These are phyloP conservation scores for Myzus persicae DNA, from an alignment of 1,140 invertebrate genomes.

Conservation along the genomic window DNA sequence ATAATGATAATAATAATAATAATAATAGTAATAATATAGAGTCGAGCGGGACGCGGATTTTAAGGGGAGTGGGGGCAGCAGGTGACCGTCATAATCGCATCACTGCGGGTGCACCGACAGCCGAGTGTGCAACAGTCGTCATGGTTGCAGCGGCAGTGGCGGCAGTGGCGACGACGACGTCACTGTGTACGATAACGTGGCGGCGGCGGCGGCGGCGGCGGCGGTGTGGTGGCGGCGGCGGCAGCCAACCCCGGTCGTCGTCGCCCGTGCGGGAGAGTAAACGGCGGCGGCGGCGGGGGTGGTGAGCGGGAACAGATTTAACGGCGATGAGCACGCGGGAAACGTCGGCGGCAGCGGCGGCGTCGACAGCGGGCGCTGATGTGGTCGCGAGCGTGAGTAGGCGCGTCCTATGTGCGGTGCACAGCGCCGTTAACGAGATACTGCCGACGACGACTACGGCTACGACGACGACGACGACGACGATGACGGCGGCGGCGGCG, in stretches of 20 bases:
- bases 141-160: constrained; percentile 39
- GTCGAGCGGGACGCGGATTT: not conserved
- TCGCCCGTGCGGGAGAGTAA: not conserved
- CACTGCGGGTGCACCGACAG: not conserved
- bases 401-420: constrained; percentile 45
- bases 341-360: not conserved
- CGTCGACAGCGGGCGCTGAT: not conserved
- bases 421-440: constrained; percentile 55
- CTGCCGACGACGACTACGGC: constrained; percentile 12
- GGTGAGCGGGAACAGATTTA: constrained; percentile 9
- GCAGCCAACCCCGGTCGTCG: constrained; percentile 37
- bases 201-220: not conserved
- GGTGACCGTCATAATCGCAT: constrained; percentile 10
- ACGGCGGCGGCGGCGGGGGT: not conserved
- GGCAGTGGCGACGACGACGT: not conserved
- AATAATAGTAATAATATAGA: not conserved
- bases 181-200: not conserved
- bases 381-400: not conserved
- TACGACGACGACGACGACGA: not conserved
- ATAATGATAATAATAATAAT: not conserved
- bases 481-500: not conserved
- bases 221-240: not conserved
- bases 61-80: not conserved
- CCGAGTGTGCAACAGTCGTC: constrained; percentile 43
- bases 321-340: constrained; percentile 7